Percentiles rank a stretch among this genome's conserved stretches.
Conservation (phyloP, 2,888 invertebrate species). For the Tenthredo scrophulariae region DNA sequence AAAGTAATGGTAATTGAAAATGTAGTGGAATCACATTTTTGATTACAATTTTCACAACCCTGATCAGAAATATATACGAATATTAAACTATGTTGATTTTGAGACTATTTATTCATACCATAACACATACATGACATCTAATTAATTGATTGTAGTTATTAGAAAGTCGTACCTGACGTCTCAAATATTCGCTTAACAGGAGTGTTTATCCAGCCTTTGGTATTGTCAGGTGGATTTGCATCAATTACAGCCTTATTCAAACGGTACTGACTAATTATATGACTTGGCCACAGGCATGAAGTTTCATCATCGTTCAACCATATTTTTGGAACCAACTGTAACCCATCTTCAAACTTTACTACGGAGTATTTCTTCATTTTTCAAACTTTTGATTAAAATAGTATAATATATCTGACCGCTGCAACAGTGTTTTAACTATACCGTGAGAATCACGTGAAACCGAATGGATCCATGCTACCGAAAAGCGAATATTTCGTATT, state of each 20-base stretch:
- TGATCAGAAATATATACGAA: no score
- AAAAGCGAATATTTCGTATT: no score
- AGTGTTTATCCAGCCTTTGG: not conserved
- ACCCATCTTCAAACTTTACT: constrained; percentile 1
- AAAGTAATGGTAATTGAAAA: no score
- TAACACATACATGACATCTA: no score
- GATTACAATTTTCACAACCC: no score
- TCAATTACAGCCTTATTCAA: constrained; percentile 8
- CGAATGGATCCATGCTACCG: no score
- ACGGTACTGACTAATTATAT: not conserved
- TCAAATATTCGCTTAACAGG: not conserved
- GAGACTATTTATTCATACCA: no score
- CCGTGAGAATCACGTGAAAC: no score
- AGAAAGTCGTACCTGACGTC: not conserved
- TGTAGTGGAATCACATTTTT: no score
- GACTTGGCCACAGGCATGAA: constrained; percentile 2
- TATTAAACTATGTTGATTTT: no score
- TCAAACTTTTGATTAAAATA: not conserved
- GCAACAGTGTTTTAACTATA: not conserved
- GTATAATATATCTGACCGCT: not conserved
- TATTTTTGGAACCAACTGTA: not conserved
- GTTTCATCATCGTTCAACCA: not conserved
- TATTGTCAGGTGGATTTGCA: not conserved
- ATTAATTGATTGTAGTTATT: no score
- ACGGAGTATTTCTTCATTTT: not conserved